A percentile compares a stretch with the other conserved stretches of the same genome.
phyloP scores from a whole-genome alignment of 2,888 invertebrate species.

The Papilio gigon region DNA sequence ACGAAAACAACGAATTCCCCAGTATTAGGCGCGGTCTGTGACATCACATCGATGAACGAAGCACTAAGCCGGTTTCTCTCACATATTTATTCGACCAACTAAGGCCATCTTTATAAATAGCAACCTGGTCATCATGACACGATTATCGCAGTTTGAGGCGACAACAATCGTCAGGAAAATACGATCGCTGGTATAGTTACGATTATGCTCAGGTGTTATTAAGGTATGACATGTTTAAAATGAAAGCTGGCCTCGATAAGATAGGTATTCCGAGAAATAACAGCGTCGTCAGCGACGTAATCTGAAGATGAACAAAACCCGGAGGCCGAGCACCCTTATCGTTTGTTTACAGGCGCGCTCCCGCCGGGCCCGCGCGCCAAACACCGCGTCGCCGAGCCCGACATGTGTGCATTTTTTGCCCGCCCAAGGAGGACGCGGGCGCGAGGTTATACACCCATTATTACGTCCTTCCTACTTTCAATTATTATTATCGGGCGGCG shows the following conservation, averaged over 20 bases:
- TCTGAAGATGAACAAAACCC: constrained; percentile 64
- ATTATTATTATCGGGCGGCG: constrained; percentile 82
- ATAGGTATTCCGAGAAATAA: constrained; percentile 56
- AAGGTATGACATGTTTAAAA: constrained; percentile 22
- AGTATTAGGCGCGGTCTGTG: not conserved
- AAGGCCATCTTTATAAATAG: constrained; percentile 1
- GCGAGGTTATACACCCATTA: constrained; percentile 83
- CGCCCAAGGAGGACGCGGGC: constrained; percentile 83
- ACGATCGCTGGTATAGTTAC: not conserved
- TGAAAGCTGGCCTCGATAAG: constrained; percentile 47
- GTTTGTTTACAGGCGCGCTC: constrained; percentile 67
- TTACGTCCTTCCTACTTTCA: constrained; percentile 83
- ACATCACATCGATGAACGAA: not conserved
- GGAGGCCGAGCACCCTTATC: constrained; percentile 56
- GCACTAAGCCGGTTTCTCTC: not conserved
- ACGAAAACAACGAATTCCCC: not conserved
- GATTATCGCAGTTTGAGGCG: not conserved
- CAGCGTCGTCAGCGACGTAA: constrained; percentile 57
- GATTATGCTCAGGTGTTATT: constrained; percentile 7
- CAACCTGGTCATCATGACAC: not conserved
- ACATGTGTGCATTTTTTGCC: constrained; percentile 82
- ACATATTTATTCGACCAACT: not conserved
- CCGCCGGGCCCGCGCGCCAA: constrained; percentile 60
- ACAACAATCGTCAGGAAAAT: not conserved
- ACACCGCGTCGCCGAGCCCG: constrained; percentile 50